Evolutionary conservation across 2,797 vertebrate genomes (phyloP).

Genomic region (Sciurus vulgaris): DNA sequence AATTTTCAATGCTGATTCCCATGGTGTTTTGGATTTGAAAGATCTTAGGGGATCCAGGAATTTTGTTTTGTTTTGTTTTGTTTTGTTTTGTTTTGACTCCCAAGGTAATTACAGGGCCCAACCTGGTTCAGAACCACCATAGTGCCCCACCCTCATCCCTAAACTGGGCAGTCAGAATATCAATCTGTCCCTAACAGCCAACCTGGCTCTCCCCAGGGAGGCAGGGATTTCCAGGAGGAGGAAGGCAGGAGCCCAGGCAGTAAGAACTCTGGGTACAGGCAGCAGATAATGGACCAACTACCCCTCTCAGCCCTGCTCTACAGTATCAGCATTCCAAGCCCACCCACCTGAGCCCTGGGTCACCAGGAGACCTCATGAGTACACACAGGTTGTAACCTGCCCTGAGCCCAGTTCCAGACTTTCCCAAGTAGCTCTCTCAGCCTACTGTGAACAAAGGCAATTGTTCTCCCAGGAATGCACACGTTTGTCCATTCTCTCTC

Average conservation of each 20-base stretch:
- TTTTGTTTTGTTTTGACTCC: conserved; percentile 48
- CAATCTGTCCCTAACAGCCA: neutral
- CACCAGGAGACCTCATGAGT: conserved; percentile 70
- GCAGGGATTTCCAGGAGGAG: neutral
- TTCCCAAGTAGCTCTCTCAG: conserved; percentile 61
- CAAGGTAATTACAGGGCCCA: neutral
- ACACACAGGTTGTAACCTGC: conserved; percentile 75
- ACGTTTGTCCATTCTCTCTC: conserved; percentile 23
- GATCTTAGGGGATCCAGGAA: neutral
- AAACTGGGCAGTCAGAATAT: neutral
- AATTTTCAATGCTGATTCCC: conserved; percentile 27
- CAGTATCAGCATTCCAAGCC: conserved; percentile 70
- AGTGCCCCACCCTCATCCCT: neutral
- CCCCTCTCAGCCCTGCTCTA: neutral
- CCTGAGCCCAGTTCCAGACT: conserved; percentile 20
- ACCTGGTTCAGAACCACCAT: neutral
- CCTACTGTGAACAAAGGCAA: conserved; percentile 68
- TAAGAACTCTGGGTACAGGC: neutral
- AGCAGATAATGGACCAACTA: conserved; percentile 23
- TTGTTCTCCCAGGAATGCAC: conserved; percentile 71
- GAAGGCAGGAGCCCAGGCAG: neutral
- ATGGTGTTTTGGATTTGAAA: conserved; percentile 19
- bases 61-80: conserved; percentile 33
- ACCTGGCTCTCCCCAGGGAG: neutral
- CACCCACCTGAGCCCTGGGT: conserved; percentile 78